Evolutionary conservation across 2,113 vertebrate species (phyloP), one percentile per base, ranked within the genome.

Genomic region (Periophthalmus modestus): DNA sequence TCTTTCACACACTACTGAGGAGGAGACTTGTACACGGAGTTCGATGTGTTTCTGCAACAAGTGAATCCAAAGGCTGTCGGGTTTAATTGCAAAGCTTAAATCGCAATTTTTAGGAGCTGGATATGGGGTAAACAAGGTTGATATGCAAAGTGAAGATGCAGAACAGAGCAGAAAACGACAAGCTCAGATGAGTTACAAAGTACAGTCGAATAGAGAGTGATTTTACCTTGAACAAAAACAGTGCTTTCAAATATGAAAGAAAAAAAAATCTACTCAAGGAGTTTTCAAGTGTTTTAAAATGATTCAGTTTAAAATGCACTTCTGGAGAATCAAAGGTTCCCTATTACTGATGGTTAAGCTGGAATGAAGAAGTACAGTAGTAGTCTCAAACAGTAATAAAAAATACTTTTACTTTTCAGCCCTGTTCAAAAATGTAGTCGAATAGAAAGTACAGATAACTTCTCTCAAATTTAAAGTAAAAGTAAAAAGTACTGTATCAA

Each of bases 101-200:
- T 69, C 72, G 66, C 24, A 80, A 55, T 66, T 34, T 55, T 73
- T 74, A 78, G 58, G 43, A n/a, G 66, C 34, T 63, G 21, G 46
- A 66, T 21, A 85, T 34, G 71, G 73, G 78, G 55, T 65, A 7
- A 78, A 82, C 83, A 81, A 57, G 54, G 73, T 47, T 75, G 68
- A 66, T 71, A 72, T 82, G 69, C 84, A 84, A 86, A 84, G 89
- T 74, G 47, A 82, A 88, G 81, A 57, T 65, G 65, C 0, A 1
- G 43, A 18, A 63, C 65, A 47, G 43, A n/a, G n/a, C n/a, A 43
- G 36, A 72, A 78, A 61, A 74, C 62, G 62, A 58, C 68, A 76
- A 21, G 67, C 67, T 9, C 16, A 18, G 59, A 62, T 34, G 28
- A 18, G 15, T 11, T 69, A 79, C 77, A 77, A 82, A 68, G 80